Percentiles rank a stretch among this genome's conserved stretches.
Evolutionary conservation across 2,797 vertebrate genomes (phyloP).

Genomic region (Sciaenops ocellatus): DNA sequence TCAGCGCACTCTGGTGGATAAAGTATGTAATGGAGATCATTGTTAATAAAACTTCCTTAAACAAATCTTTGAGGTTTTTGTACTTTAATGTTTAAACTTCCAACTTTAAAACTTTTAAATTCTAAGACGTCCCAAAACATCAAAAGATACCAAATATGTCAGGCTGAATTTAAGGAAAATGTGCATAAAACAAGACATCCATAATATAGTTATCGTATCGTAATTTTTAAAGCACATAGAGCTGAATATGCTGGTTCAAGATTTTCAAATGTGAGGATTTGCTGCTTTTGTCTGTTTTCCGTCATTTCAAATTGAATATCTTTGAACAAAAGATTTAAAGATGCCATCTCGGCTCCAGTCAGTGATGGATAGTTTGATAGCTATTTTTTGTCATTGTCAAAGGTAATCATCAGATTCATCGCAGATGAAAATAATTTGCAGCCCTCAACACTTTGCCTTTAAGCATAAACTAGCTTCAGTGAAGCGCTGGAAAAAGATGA

Average conservation of each 20-base stretch:
- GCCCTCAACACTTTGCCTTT: not conserved
- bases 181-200: not conserved
- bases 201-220: not conserved
- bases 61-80: not conserved
- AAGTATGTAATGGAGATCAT: not conserved
- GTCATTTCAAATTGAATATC: not conserved
- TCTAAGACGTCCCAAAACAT: too few relatives aligned
- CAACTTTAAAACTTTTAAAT: not conserved
- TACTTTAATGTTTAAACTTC: not conserved
- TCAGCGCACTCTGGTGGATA: not conserved
- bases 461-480: not conserved
- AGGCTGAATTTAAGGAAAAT: not conserved
- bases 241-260: not conserved
- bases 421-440: not conserved
- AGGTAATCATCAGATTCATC: not conserved
- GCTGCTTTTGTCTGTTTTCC: not conserved
- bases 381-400: too few relatives aligned
- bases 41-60: not conserved
- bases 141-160: not conserved
- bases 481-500: not conserved
- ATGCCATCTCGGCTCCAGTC: not conserved
- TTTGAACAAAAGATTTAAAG: not conserved
- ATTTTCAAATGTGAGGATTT: not conserved
- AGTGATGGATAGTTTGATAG: not conserved
- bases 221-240: not conserved